A percentile compares a stretch with the other conserved stretches of the same genome.
Conservation (phyloP, 2,113 vertebrate genomes). For the Brachyistius frenatus region DNA sequence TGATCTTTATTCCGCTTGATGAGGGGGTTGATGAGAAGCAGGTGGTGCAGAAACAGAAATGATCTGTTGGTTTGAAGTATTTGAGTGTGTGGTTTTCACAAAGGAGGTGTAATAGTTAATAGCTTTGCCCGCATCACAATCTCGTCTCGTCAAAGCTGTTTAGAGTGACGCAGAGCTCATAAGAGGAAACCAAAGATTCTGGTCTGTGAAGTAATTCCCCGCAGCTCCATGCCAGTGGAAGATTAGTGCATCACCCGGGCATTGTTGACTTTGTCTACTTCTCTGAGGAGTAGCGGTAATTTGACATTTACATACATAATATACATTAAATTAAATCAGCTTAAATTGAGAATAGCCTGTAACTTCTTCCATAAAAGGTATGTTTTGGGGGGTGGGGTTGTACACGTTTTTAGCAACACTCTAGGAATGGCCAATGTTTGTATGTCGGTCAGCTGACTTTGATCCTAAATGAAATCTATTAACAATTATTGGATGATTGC, state of each 20-base stretch:
- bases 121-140: slow-evolving; percentile 53
- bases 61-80: slow-evolving; percentile 47
- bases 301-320: slow-evolving; percentile 15
- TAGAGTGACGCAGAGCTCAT: slow-evolving; percentile 52
- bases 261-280: slow-evolving; percentile 26
- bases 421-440: too few relatives aligned
- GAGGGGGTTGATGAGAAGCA: slow-evolving; percentile 67
- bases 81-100: slow-evolving; percentile 41
- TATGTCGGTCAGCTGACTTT: too few relatives aligned
- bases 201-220: slow-evolving; percentile 41
- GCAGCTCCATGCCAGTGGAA: slow-evolving; percentile 24
- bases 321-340: slow-evolving; percentile 20
- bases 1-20: slow-evolving; percentile 62
- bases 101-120: slow-evolving; percentile 62
- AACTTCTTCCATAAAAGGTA: background rate
- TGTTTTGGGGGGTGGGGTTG: background rate
- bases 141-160: slow-evolving; percentile 60
- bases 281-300: background rate
- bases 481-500: background rate
- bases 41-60: slow-evolving; percentile 47
- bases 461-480: background rate
- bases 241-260: slow-evolving; percentile 10
- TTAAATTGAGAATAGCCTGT: slow-evolving; percentile 1
- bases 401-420: background rate
- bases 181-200: slow-evolving; percentile 51